These are phyloP conservation scores for Drosophila hydei DNA, from an alignment of 1,140 invertebrate genomes.

Conservation along the genomic window DNA sequence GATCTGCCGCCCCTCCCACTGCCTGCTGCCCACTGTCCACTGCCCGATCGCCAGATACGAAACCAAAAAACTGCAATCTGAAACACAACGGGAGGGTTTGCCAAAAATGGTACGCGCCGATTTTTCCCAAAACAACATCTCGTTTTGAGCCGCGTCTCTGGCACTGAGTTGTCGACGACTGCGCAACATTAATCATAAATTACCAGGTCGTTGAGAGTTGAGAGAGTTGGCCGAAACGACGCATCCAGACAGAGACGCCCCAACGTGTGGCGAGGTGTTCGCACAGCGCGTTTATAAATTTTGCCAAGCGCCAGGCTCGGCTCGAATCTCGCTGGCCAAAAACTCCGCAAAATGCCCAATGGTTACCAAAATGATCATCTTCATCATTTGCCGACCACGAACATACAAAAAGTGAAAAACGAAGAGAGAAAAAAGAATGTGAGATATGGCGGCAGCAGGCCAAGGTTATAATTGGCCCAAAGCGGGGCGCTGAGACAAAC, in stretches of 20 bases:
- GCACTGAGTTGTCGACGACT: conserved; percentile 53
- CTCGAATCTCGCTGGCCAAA: not conserved
- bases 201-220: conserved; percentile 77
- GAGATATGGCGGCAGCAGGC: conserved; percentile 81
- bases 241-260: conserved; percentile 54
- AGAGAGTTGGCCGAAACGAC: conserved; percentile 52
- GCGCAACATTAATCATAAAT: conserved; percentile 80
- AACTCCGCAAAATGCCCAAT: conserved; percentile 2
- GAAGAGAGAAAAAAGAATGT: conserved; percentile 50
- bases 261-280: conserved; percentile 80
- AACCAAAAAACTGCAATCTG: conserved; percentile 55
- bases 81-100: conserved; percentile 75
- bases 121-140: conserved; percentile 46
- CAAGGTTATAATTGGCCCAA: conserved; percentile 82
- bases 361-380: conserved; percentile 72
- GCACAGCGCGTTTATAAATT: conserved; percentile 79
- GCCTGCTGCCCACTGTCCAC: not conserved
- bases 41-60: not conserved
- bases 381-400: conserved; percentile 73
- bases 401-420: conserved; percentile 46
- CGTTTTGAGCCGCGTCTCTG: conserved; percentile 26
- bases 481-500: conserved; percentile 73
- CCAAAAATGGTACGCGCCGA: conserved; percentile 75
- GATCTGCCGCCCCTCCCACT: conserved; percentile 40
- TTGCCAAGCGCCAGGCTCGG: conserved; percentile 71